These are phyloP conservation scores for Limnodromus scolopaceus DNA, from an alignment of 2,797 vertebrate species.

Conservation along the genomic window DNA sequence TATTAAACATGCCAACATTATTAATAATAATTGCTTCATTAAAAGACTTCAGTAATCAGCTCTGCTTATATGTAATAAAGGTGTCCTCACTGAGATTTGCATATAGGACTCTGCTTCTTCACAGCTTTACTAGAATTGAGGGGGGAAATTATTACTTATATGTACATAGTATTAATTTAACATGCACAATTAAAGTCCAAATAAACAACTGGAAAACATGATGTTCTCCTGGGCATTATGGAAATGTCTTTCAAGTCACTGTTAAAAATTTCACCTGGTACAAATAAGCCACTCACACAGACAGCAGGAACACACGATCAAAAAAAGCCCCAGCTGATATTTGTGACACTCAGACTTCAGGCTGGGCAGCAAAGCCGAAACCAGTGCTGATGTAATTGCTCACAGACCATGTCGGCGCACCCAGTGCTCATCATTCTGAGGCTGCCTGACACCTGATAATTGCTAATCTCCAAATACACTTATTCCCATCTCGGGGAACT, in stretches of 20 bases:
- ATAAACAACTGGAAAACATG: not conserved
- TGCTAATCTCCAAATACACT: not conserved
- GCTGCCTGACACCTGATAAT: not conserved
- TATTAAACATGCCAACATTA: not conserved
- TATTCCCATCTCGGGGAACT: not conserved
- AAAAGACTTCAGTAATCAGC: not conserved
- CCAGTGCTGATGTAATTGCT: not conserved
- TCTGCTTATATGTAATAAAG: not conserved
- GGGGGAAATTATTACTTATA: not conserved
- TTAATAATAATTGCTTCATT: not conserved
- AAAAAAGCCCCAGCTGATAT: not conserved
- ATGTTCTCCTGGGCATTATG: not conserved
- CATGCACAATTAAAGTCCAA: not conserved
- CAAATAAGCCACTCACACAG: not conserved
- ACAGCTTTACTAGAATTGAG: not conserved
- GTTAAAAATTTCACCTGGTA: not conserved
- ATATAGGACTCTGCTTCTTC: not conserved
- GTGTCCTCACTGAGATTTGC: not conserved
- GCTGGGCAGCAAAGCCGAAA: fast-evolving
- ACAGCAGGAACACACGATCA: not conserved
- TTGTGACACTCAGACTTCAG: not conserved
- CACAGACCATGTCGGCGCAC: not conserved
- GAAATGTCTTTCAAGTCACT: fast-evolving
- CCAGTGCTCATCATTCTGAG: not conserved
- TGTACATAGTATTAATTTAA: not conserved